A percentile compares a stretch with the other conserved stretches of the same genome.
phyloP scores from a whole-genome alignment of 2,113 vertebrate genomes.

The Merops nubicus region DNA sequence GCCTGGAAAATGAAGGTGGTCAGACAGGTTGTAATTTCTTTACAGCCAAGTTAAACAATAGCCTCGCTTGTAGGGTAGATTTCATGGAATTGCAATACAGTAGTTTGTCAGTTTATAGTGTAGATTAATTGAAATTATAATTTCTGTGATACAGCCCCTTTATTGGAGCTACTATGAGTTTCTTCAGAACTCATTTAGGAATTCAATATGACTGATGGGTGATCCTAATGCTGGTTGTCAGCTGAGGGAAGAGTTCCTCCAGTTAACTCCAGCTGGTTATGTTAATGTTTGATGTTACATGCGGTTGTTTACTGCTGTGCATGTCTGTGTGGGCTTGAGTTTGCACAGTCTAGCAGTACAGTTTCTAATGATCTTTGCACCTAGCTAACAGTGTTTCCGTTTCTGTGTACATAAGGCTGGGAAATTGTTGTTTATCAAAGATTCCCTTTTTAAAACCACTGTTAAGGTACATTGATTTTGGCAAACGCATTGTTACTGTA shows the following conservation, averaged over 20 bases:
- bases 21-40: not conserved
- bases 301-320: not conserved
- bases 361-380: not conserved
- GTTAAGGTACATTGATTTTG: not conserved
- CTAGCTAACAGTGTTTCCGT: not conserved
- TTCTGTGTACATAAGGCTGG: not conserved
- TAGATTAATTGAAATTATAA: accelerated
- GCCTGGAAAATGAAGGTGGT: not conserved
- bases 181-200: not conserved
- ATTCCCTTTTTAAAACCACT: not conserved
- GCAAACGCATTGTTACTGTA: not conserved
- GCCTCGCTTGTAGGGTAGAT: not conserved
- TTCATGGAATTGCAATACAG: not conserved
- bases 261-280: not conserved
- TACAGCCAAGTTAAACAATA: not conserved
- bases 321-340: not conserved
- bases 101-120: not conserved
- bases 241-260: not conserved
- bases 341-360: not conserved
- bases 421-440: conserved; percentile 12
- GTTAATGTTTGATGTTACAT: not conserved
- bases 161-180: not conserved
- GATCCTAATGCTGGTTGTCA: not conserved
- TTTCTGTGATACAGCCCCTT: not conserved
- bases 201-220: not conserved